Conservation (phyloP, 1,140 invertebrate species). For the Gonatopus flavifemur region DNA sequence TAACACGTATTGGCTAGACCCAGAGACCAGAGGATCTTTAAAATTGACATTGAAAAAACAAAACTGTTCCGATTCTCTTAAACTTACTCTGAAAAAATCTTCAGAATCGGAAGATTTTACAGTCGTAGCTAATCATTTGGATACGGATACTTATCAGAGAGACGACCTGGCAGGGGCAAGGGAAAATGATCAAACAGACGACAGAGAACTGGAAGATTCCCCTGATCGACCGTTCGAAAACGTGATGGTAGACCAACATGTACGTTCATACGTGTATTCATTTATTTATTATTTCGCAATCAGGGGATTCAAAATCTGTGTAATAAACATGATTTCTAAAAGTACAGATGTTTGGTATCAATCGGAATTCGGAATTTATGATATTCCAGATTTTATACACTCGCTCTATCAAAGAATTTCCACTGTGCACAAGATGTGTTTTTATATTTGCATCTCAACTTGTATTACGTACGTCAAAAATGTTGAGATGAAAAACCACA, state of each 20-base stretch:
- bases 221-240: constrained; percentile 44
- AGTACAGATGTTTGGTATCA: too few species aligned
- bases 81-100: constrained; percentile 50
- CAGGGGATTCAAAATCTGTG: too few species aligned
- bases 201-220: constrained; percentile 37
- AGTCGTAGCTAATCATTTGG: constrained; percentile 43
- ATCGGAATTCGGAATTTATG: too few species aligned
- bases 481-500: too few species aligned
- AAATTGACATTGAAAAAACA: constrained; percentile 52
- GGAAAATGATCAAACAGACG: constrained; percentile 45
- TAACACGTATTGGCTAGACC: constrained; percentile 44
- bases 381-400: too few species aligned
- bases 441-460: too few species aligned
- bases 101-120: constrained; percentile 47
- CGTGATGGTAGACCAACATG: constrained; percentile 52
- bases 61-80: constrained; percentile 37
- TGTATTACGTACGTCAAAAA: too few species aligned
- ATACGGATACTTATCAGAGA: constrained; percentile 20
- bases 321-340: too few species aligned
- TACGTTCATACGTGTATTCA: constrained; percentile 21
- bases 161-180: constrained; percentile 46
- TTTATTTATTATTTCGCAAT: too few species aligned
- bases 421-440: too few species aligned
- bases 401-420: too few species aligned
- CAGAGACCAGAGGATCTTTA: constrained; percentile 42